These are phyloP conservation scores for Dicyrtoma fusca DNA, from an alignment of 2,888 invertebrate genomes.

Conservation along the genomic window DNA sequence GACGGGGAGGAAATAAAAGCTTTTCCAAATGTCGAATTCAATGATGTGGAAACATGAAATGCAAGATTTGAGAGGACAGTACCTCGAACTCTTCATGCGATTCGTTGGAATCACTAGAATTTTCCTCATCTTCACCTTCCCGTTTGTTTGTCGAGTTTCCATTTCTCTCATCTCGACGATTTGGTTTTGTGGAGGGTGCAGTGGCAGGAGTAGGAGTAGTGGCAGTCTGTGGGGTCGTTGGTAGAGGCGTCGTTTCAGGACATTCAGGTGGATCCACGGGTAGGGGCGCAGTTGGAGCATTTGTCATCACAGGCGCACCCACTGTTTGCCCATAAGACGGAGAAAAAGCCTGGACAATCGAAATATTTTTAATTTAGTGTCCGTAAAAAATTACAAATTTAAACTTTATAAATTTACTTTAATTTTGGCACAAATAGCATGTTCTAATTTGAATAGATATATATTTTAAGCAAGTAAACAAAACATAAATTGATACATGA, in stretches of 20 bases:
- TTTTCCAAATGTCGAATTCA: neutral
- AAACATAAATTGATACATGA: neutral
- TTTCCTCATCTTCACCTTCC: conserved; percentile 35
- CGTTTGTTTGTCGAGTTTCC: conserved; percentile 12
- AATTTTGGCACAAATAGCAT: neutral
- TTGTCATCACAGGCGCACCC: conserved; percentile 39
- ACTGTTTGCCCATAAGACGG: conserved; percentile 44
- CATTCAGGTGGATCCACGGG: conserved; percentile 27
- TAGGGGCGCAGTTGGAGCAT: conserved; percentile 30
- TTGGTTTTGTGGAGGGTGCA: conserved; percentile 27
- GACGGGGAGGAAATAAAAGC: neutral
- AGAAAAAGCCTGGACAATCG: conserved; percentile 46
- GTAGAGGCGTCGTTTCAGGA: conserved; percentile 16
- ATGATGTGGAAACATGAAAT: neutral
- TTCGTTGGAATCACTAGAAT: conserved; percentile 52
- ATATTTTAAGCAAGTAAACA: neutral
- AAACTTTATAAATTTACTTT: neutral
- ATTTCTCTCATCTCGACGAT: conserved; percentile 32
- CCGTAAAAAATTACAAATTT: neutral
- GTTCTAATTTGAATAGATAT: neutral
- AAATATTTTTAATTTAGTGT: too few relatives aligned
- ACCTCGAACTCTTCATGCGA: conserved; percentile 55
- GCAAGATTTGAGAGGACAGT: conserved; percentile 10
- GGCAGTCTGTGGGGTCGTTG: conserved; percentile 17
- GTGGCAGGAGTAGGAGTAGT: conserved; percentile 18